Evolutionary conservation across 1,140 invertebrate genomes (phyloP), one percentile per base, ranked within the genome.

Genomic region (Trichonephila clavipes): DNA sequence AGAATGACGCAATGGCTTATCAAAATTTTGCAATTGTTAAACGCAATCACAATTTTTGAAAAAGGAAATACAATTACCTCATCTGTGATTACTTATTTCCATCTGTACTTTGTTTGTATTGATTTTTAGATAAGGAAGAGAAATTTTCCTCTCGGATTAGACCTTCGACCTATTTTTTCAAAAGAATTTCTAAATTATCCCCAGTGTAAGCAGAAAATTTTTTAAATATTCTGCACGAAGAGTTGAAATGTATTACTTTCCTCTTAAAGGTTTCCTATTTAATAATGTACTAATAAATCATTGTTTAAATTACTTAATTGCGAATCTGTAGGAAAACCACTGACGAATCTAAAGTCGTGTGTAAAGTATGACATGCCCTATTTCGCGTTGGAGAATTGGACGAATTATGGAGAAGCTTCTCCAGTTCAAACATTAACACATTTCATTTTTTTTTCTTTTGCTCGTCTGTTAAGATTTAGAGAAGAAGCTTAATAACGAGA

Each of bases 281-380:
- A 77, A 77, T 77, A 28, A 77, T 77, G 72, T 14, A 40, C 34
- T 77, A 77, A 34, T 77, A 77, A 77, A 77, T 24, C 28, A 40
- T 77, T 77, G 34, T 16, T 34, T 3, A 77, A 77, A 77, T 77
- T 34, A 77, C 28, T 77, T 77, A 77, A 77, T 77, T 77, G 72
- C 72, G 72, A 77, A 7, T 0, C 28, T 34, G 6, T 18, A 18
- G 12, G 14, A 77, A 10, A 34, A 40, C 16, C 16, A 34, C 14
- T 2, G 72, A 77, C 18, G 28, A 28, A 77, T 77, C 18, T 34
- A 5, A 77, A 77, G 24, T 7, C 24, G 40, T 28, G 34, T 16
- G 72, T 18, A 77, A 77, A 77, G 28, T 34, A 40, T 40, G 72
- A 34, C 72, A 77, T 77, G 72, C 72, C 72, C 72, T 77, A 77